These are phyloP conservation scores for Rhodeus uyekii DNA, from an alignment of 2,797 vertebrate species.

Conservation along the genomic window DNA sequence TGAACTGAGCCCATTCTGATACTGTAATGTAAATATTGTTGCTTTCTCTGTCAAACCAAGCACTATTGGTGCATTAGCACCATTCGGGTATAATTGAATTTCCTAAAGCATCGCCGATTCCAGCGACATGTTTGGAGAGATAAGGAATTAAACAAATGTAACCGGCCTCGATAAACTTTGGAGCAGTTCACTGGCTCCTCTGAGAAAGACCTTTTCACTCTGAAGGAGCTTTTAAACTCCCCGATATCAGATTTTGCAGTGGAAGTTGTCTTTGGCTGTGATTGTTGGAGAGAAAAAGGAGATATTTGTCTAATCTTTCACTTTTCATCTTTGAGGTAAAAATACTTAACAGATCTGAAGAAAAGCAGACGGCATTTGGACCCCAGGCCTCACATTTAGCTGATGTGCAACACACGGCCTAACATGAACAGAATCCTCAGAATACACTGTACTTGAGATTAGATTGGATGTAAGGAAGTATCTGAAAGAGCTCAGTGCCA, in stretches of 20 bases:
- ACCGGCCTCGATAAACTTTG: slow-evolving; percentile 65
- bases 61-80: slow-evolving; percentile 57
- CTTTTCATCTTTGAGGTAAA: slow-evolving; percentile 45
- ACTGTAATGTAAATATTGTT: slow-evolving; percentile 76
- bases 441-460: not conserved
- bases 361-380: slow-evolving; percentile 52
- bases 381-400: slow-evolving; percentile 51
- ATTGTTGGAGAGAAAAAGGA: slow-evolving; percentile 49
- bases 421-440: not conserved
- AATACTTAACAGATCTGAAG: slow-evolving; percentile 57
- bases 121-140: slow-evolving; percentile 72
- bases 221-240: slow-evolving; percentile 57
- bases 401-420: slow-evolving; percentile 58
- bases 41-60: slow-evolving; percentile 59
- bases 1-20: slow-evolving; percentile 60
- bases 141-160: slow-evolving; percentile 71
- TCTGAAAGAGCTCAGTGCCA: not conserved
- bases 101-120: slow-evolving; percentile 71
- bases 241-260: slow-evolving; percentile 63
- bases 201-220: slow-evolving; percentile 37
- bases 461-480: not conserved
- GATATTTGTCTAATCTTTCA: slow-evolving; percentile 23
- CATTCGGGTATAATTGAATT: slow-evolving; percentile 70
- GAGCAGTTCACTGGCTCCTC: slow-evolving; percentile 59
- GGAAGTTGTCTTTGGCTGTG: slow-evolving; percentile 75